A percentile compares a stretch with the other conserved stretches of the same genome.
Conservation (phyloP, 2,113 vertebrate species). For the Aldabrachelys gigantea region DNA sequence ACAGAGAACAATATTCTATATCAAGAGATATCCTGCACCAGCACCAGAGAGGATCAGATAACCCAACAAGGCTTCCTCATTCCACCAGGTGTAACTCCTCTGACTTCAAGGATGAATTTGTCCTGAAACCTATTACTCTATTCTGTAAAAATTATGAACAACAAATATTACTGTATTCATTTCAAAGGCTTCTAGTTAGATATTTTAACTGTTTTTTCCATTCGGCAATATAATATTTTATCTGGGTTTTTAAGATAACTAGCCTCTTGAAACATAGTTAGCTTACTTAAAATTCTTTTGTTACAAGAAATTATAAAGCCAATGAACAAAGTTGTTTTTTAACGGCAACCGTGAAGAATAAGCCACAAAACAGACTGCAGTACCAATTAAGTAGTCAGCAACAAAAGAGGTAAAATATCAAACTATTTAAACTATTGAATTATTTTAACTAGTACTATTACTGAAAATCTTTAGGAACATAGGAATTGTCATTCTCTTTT, state of each 20-base stretch:
- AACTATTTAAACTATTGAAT: conserved; percentile 57
- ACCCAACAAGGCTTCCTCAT: neutral
- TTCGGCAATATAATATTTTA: conserved; percentile 2
- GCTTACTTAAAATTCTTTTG: neutral
- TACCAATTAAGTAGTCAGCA: conserved; percentile 19
- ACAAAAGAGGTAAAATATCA: conserved; percentile 39
- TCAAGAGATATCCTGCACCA: neutral
- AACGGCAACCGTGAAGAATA: conserved; percentile 10
- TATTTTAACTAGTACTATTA: conserved; percentile 29
- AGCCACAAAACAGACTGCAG: neutral
- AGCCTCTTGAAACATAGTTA: neutral
- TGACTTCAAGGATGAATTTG: conserved; percentile 15
- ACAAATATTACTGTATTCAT: conserved; percentile 2
- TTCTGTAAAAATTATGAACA: conserved; percentile 14
- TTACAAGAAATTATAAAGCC: neutral
- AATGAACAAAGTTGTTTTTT: conserved; percentile 3
- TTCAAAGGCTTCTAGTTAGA: conserved; percentile 15
- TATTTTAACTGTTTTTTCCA: neutral
- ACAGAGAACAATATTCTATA: neutral
- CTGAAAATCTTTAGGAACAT: conserved; percentile 41
- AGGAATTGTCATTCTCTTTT: conserved; percentile 23
- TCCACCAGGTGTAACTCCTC: neutral
- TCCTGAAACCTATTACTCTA: neutral
- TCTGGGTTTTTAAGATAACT: neutral
- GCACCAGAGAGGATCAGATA: neutral